Evolutionary conservation across 2,797 vertebrate genomes (phyloP), one percentile per base, ranked within the genome.

Genomic region (Pelochelys cantorii): DNA sequence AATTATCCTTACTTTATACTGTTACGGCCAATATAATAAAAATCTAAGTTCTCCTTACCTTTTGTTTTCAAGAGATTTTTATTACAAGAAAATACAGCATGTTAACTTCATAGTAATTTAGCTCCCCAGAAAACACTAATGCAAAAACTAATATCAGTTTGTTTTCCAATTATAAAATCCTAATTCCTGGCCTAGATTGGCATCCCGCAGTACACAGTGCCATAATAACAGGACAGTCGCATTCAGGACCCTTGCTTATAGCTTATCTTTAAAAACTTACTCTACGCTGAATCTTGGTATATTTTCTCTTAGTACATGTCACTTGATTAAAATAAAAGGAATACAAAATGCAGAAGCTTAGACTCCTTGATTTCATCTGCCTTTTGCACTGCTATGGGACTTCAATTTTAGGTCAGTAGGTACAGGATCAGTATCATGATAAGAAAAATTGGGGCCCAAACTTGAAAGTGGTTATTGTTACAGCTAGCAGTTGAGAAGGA

Each of bases 61-160:
- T 97, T 97, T 94, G 95, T 96, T 98, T 97, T 95, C 95, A 89
- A 68, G 81, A 92, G 92, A 80, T 89, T 71, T 94, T 87, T 95
- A 95, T 90, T 85, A 83, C 94, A 87, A 80, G 95, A 95, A 97
- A 96, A 96, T 94, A 91, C 79, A 87, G 31, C 86, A 60, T 88
- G 94, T 92, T 97, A 97, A 93, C 95, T 95, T 89, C 85, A 90
- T 86, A 94, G 85, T 92, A 89, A 83, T 94, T 90, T 85, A 80
- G 87, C 92, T 92, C 93, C 89, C 85, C 91, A 94, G 97, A 79
- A 96, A 97, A 95, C 62, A 57, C 90, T 93, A 93, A 95, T 91
- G 80, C 89, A 95, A 68, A 54, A 94, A 95, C 89, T 87, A 97
- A 96, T 93, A 87, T 95, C 92, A 97, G 93, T 88, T 92, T 88